These are phyloP conservation scores for Tetanocera ferruginea DNA, from an alignment of 2,888 invertebrate species.

Conservation along the genomic window DNA sequence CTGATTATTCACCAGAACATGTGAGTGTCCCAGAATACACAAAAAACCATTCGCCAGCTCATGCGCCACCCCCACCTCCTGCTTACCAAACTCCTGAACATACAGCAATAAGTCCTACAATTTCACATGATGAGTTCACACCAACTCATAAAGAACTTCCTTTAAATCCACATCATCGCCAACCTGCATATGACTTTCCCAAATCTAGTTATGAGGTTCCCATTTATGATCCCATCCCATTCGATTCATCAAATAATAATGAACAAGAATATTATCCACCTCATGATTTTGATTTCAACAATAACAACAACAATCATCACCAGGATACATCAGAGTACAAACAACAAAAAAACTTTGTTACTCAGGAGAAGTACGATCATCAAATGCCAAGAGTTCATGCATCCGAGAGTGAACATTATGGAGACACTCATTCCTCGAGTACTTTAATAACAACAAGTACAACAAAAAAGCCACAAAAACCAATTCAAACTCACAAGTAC, in stretches of 20 bases:
- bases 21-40: not conserved
- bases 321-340: constrained; percentile 23
- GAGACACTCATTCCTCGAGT: constrained; percentile 52
- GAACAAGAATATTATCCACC: constrained; percentile 64
- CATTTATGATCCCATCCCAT: constrained; percentile 66
- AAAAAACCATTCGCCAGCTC: not conserved
- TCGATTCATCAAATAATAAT: constrained; percentile 59
- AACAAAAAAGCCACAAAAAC: constrained; percentile 39
- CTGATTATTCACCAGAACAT: not conserved
- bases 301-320: constrained; percentile 21
- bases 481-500: constrained; percentile 47
- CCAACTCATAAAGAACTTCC: constrained; percentile 63
- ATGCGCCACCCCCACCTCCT: not conserved
- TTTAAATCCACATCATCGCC: constrained; percentile 60
- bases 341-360: not conserved
- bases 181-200: constrained; percentile 64
- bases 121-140: constrained; percentile 54
- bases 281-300: constrained; percentile 40
- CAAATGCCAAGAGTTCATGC: constrained; percentile 45
- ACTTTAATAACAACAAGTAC: constrained; percentile 42
- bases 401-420: constrained; percentile 24
- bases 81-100: constrained; percentile 15
- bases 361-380: not conserved
- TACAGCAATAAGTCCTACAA: constrained; percentile 21
- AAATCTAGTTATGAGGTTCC: constrained; percentile 69